Conservation (phyloP, 2,888 invertebrate species). For the Pinctada fucata region DNA sequence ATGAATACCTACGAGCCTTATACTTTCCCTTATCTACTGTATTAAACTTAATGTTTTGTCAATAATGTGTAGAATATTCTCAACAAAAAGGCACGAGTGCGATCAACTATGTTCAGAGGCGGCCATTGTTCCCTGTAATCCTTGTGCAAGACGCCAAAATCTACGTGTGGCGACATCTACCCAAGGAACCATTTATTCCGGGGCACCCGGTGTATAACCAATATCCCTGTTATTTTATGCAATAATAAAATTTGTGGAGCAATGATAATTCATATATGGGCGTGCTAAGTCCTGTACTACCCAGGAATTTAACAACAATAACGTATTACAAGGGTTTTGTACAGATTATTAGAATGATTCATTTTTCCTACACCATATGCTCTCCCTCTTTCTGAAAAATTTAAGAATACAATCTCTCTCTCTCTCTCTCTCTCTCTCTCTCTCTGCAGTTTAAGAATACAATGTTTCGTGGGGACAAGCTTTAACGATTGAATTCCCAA, state of each 20-base stretch:
- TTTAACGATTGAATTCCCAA: not conserved
- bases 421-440: constrained; percentile 4
- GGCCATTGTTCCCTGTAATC: not conserved
- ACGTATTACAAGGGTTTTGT: not conserved
- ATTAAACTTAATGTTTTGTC: not conserved
- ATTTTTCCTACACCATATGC: too few relatives aligned
- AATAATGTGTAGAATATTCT: not conserved
- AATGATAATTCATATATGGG: not conserved
- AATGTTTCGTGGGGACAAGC: not conserved
- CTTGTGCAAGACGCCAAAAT: not conserved
- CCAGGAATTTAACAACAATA: not conserved
- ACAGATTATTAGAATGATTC: too few relatives aligned
- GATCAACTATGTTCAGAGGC: not conserved
- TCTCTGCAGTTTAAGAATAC: not conserved
- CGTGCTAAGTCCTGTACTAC: not conserved
- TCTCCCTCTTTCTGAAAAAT: not conserved
- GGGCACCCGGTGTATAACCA: not conserved
- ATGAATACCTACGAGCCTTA: too few relatives aligned
- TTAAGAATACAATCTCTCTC: not conserved
- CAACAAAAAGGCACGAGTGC: not conserved
- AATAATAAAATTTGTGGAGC: not conserved
- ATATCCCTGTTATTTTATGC: not conserved
- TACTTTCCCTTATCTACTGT: not conserved
- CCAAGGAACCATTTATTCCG: not conserved
- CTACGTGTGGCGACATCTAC: not conserved